These are phyloP conservation scores for Hylomyscus alleni DNA, from an alignment of 2,797 vertebrate species.

Conservation along the genomic window DNA sequence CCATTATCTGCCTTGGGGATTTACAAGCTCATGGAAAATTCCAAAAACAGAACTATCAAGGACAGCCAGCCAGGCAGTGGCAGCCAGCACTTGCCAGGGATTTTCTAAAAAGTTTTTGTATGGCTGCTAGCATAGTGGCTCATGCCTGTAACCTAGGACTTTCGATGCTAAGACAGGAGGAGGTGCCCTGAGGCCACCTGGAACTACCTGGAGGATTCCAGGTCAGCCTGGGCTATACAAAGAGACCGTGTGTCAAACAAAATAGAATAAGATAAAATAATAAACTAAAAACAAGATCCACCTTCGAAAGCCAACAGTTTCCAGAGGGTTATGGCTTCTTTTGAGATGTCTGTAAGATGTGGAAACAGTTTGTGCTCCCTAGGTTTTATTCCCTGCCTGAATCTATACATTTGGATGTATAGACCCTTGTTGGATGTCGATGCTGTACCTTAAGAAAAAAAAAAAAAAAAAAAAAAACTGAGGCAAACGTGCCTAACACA, in stretches of 20 bases:
- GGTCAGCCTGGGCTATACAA: background rate
- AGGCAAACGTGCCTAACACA: background rate
- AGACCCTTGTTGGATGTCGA: background rate
- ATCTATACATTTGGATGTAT: conserved; percentile 43
- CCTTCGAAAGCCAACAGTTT: conserved; percentile 31
- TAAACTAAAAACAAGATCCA: background rate
- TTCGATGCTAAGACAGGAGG: background rate
- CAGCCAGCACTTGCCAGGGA: background rate
- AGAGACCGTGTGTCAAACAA: background rate
- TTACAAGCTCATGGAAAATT: conserved; percentile 32
- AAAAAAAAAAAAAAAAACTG: background rate
- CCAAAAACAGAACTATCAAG: conserved; percentile 17
- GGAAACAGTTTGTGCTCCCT: background rate
- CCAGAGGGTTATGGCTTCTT: background rate
- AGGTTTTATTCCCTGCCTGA: conserved; percentile 2
- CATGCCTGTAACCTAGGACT: background rate
- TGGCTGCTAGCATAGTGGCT: background rate
- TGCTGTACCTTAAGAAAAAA: conserved; percentile 9
- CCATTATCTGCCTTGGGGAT: background rate
- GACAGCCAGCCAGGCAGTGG: background rate
- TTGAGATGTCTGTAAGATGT: conserved; percentile 17
- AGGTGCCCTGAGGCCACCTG: background rate
- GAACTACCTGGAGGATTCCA: background rate
- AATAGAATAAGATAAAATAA: background rate
- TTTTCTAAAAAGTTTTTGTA: conserved; percentile 17